These are phyloP conservation scores for Prolemur simus DNA, from an alignment of 2,113 vertebrate species.

Conservation along the genomic window DNA sequence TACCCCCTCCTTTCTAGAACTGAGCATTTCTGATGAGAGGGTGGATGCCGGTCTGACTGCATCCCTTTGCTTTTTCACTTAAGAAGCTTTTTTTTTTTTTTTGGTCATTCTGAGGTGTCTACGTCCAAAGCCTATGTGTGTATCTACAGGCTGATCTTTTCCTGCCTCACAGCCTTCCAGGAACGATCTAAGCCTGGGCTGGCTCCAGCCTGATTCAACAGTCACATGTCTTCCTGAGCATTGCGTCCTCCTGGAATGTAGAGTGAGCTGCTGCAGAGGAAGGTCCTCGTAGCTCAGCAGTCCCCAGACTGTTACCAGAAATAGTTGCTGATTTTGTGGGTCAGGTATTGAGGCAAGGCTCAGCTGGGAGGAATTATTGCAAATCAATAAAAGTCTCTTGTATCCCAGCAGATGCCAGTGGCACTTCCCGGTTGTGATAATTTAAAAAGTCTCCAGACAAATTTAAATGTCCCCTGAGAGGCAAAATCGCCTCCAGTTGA, in stretches of 20 bases:
- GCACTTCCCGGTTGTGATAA: no score
- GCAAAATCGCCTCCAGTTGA: not conserved
- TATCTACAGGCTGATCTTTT: not conserved
- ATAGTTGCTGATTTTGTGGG: not conserved
- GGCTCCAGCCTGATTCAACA: not conserved
- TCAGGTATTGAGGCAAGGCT: not conserved
- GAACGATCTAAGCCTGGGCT: not conserved
- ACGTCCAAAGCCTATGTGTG: not conserved
- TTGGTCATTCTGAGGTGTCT: not conserved
- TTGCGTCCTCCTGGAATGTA: not conserved
- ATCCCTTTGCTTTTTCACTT: not conserved
- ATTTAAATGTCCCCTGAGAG: no score
- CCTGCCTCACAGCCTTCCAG: rapidly evolving
- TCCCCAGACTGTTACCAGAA: not conserved
- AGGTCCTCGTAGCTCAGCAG: not conserved
- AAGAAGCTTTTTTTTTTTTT: not conserved
- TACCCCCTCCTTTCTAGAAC: not conserved
- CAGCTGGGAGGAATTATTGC: not conserved
- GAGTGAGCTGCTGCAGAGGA: not conserved
- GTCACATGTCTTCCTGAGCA: not conserved
- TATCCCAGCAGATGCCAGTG: not conserved
- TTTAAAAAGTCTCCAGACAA: no score
- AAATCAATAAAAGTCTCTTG: not conserved
- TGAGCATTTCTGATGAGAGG: not conserved
- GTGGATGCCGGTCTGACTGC: not conserved